A percentile compares a stretch with the other conserved stretches of the same genome.
Evolutionary conservation across 2,113 vertebrate species (phyloP).

Genomic region (Haemorhous mexicanus): DNA sequence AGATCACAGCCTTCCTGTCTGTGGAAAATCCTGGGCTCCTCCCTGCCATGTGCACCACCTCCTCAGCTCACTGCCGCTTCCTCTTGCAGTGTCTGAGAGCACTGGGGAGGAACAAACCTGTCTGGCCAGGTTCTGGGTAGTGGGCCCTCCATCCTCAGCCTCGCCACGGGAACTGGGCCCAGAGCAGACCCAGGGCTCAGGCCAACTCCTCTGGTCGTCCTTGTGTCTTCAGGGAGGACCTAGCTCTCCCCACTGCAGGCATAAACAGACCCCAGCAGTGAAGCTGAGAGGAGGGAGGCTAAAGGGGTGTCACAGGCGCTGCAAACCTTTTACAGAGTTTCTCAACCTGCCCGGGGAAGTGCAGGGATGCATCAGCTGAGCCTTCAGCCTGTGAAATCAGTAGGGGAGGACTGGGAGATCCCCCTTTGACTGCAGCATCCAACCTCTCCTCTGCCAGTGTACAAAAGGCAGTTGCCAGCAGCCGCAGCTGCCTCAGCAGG

Average conservation of each 20-base stretch:
- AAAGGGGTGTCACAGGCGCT: accelerated
- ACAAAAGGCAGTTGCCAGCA: neutral
- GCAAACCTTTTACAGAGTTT: neutral
- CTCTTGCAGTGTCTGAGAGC: conserved; percentile 31
- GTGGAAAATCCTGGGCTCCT: neutral
- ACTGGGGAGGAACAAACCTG: neutral
- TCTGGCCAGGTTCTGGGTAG: neutral
- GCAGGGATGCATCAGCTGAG: neutral
- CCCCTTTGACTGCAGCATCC: neutral
- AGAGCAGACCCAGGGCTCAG: accelerated
- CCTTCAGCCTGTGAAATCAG: neutral
- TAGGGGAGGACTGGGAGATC: neutral
- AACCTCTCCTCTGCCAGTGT: accelerated
- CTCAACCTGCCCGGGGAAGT: neutral
- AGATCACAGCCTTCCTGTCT: neutral
- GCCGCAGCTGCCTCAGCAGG: accelerated
- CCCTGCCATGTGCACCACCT: neutral
- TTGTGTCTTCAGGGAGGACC: accelerated
- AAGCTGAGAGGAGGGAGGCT: neutral
- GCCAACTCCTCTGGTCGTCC: neutral
- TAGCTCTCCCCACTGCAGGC: neutral
- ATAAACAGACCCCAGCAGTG: accelerated
- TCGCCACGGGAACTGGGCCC: accelerated
- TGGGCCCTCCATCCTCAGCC: neutral
- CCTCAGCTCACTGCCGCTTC: neutral